Evolutionary conservation across 2,797 vertebrate species (phyloP).

Genomic region (Gadopsis marmoratus): DNA sequence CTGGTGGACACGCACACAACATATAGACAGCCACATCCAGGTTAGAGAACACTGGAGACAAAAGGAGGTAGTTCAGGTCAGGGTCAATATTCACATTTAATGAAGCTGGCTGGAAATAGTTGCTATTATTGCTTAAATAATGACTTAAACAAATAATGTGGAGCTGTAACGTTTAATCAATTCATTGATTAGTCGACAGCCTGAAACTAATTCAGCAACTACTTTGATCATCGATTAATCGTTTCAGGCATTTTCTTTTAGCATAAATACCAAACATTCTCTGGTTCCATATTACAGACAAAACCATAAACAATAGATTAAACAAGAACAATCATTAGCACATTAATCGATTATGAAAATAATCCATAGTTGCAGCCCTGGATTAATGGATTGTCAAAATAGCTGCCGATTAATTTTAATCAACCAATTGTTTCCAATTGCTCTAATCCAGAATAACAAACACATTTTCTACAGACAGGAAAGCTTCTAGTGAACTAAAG

Average conservation of each 20-base stretch:
- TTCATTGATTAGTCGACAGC: too few species aligned
- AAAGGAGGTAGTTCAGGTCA: not conserved
- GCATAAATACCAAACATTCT: not conserved
- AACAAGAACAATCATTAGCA: too few species aligned
- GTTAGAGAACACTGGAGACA: constrained; percentile 12
- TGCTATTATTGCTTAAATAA: not conserved
- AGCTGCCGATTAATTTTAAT: too few species aligned
- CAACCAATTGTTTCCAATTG: not conserved
- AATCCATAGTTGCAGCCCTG: not conserved
- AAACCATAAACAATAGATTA: too few species aligned
- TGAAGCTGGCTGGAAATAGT: not conserved
- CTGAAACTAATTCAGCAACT: not conserved
- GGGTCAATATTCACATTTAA: not conserved
- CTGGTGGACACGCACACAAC: not conserved
- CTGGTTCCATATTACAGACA: too few species aligned
- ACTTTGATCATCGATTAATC: not conserved
- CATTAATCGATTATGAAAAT: not conserved
- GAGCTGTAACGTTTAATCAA: not conserved
- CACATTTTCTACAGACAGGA: not conserved
- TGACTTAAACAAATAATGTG: not conserved
- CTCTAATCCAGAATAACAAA: not conserved
- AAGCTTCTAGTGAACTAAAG: not conserved
- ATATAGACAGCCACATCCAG: not conserved
- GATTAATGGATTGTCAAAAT: not conserved
- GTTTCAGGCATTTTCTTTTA: not conserved